Percentiles rank a stretch among this genome's conserved stretches.
Conservation (phyloP, 92 coral and sea anemone genomes). For the Siderastrea siderea region DNA sequence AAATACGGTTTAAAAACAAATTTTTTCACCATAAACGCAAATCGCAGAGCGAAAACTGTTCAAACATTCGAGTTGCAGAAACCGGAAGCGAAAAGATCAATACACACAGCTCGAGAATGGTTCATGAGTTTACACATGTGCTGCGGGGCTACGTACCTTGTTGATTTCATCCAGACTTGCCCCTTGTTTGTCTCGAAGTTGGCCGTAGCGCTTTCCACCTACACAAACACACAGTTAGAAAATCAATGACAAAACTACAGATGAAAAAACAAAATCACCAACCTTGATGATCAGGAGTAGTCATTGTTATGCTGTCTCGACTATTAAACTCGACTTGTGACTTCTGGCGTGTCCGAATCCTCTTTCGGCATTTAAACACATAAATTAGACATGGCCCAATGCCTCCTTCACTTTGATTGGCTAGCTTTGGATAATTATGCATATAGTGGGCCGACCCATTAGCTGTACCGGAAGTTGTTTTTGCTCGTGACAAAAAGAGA, state of each 20-base stretch:
- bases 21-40: neutral
- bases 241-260: neutral
- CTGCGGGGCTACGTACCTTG: conserved; percentile 66
- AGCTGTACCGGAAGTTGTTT: conserved; percentile 36
- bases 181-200: conserved; percentile 74
- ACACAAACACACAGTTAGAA: neutral
- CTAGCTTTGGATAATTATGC: conserved; percentile 3
- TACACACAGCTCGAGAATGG: conserved; percentile 32
- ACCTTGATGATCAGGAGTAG: conserved; percentile 75
- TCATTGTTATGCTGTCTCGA: conserved; percentile 25
- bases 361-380: conserved; percentile 1
- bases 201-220: conserved; percentile 95
- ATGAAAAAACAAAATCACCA: neutral
- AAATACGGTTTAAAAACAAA: neutral
- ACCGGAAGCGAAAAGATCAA: conserved; percentile 44
- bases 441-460: neutral
- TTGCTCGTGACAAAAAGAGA: too few species aligned
- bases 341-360: neutral
- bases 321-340: conserved; percentile 5
- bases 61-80: neutral
- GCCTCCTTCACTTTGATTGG: conserved; percentile 35
- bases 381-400: conserved; percentile 34
- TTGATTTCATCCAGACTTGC: conserved; percentile 87
- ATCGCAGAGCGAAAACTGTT: neutral
- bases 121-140: neutral